Percentiles rank a stretch among this genome's conserved stretches.
Conservation (phyloP, 1,140 invertebrate species). For the Trigoniulus corallinus region DNA sequence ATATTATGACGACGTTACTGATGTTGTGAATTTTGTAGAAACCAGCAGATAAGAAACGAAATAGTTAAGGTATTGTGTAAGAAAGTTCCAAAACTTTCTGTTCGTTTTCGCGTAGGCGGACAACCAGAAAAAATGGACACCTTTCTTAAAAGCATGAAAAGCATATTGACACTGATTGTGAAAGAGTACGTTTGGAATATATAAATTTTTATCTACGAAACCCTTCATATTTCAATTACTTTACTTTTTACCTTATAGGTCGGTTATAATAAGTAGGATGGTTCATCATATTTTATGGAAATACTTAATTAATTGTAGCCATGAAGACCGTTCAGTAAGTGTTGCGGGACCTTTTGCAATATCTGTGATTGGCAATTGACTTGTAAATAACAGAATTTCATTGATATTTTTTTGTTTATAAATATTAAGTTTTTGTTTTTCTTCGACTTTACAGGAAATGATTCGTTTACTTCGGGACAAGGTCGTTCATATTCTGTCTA, state of each 20-base stretch:
- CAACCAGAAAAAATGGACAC: background rate
- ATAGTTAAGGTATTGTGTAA: too few relatives aligned
- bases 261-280: slow-evolving; percentile 30
- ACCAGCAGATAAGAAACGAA: too few relatives aligned
- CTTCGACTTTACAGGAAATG: slow-evolving; percentile 41
- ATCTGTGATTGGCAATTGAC: background rate
- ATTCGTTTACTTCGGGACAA: slow-evolving; percentile 49
- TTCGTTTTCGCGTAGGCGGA: background rate
- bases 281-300: slow-evolving; percentile 66
- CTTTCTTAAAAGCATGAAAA: background rate
- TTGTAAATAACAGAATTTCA: too few relatives aligned
- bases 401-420: too few relatives aligned
- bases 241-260: slow-evolving; percentile 18
- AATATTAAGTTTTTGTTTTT: too few relatives aligned
- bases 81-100: too few relatives aligned
- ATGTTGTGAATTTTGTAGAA: too few relatives aligned
- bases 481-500: slow-evolving; percentile 61
- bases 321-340: slow-evolving; percentile 35
- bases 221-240: background rate
- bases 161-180: background rate
- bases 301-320: slow-evolving; percentile 51
- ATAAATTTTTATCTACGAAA: background rate
- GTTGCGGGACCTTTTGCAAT: background rate
- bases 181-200: background rate
- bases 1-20: too few relatives aligned